Percentiles rank a stretch among this genome's conserved stretches.
These are phyloP conservation scores for Petrocephalus zakoni DNA, from an alignment of 2,113 vertebrate species.

Conservation along the genomic window DNA sequence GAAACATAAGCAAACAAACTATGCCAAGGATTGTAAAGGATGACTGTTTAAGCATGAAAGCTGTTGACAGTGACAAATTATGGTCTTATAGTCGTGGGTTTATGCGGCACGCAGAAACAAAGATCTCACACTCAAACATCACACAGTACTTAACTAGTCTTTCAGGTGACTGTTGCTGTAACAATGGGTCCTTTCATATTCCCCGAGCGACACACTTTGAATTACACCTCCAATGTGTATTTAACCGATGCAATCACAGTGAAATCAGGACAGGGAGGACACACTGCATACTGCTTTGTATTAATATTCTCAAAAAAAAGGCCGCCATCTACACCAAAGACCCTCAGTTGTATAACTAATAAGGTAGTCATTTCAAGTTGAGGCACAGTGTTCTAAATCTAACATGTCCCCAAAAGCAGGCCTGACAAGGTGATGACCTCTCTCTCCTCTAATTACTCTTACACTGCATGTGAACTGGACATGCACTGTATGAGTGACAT, in stretches of 20 bases:
- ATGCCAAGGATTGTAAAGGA: slow-evolving; percentile 41
- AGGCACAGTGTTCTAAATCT: background rate
- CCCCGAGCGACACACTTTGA: background rate
- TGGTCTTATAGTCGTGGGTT: slow-evolving; percentile 10
- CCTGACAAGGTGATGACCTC: background rate
- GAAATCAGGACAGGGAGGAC: background rate
- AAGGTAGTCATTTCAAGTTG: background rate
- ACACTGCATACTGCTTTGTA: background rate
- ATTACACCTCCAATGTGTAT: slow-evolving; percentile 3
- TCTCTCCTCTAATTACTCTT: background rate
- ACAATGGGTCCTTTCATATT: slow-evolving; percentile 20
- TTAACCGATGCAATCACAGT: background rate
- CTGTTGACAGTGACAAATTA: slow-evolving; percentile 47
- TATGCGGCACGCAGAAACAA: slow-evolving; percentile 19
- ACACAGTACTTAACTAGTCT: background rate
- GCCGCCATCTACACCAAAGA: background rate
- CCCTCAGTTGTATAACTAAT: background rate
- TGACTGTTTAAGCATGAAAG: slow-evolving; percentile 46
- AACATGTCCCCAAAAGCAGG: background rate
- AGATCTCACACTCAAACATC: slow-evolving; percentile 42
- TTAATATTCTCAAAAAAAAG: background rate
- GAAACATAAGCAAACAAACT: slow-evolving; percentile 36
- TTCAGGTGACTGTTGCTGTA: background rate
- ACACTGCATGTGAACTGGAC: background rate
- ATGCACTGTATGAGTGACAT: background rate